These are phyloP conservation scores for Agriopis leucophaearia DNA, from an alignment of 2,888 invertebrate species.

Conservation along the genomic window DNA sequence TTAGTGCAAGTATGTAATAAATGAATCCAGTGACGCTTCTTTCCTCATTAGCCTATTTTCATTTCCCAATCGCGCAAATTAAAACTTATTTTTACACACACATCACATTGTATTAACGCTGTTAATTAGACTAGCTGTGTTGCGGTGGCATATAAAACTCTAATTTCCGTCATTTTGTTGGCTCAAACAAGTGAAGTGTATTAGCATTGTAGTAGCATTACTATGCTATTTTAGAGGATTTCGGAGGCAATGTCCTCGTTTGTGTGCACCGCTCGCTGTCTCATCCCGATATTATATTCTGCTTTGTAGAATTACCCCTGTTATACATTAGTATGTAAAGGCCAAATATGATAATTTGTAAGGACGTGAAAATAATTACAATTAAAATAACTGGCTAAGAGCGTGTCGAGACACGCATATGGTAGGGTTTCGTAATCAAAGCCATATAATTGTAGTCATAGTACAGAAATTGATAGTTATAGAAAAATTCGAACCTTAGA, in stretches of 20 bases:
- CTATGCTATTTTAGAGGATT: constrained; percentile 33
- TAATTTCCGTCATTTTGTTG: constrained; percentile 31
- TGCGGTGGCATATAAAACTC: constrained; percentile 24
- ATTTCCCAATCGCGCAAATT: too few relatives aligned
- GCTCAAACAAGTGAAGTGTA: constrained; percentile 33
- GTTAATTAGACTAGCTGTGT: constrained; percentile 4
- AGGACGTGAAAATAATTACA: too few relatives aligned
- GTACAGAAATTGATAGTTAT: too few relatives aligned
- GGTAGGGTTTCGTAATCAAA: too few relatives aligned
- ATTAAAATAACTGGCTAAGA: too few relatives aligned
- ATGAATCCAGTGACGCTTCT: too few relatives aligned
- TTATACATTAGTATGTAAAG: constrained; percentile 1
- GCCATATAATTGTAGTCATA: too few relatives aligned
- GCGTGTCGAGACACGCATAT: too few relatives aligned
- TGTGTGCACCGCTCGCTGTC: constrained; percentile 33
- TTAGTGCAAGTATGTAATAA: too few relatives aligned
- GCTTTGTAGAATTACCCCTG: constrained; percentile 7
- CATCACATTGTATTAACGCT: neutral
- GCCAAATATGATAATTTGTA: constrained; percentile 57
- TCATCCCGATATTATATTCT: constrained; percentile 24
- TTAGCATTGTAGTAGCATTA: constrained; percentile 39
- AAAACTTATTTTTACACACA: too few relatives aligned
- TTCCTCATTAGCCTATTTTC: too few relatives aligned
- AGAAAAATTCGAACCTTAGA: too few relatives aligned
- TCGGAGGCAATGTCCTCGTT: constrained; percentile 32